A percentile compares a stretch with the other conserved stretches of the same genome.
Evolutionary conservation across 2,888 invertebrate species (phyloP).

Genomic region (Drosophila testacea): DNA sequence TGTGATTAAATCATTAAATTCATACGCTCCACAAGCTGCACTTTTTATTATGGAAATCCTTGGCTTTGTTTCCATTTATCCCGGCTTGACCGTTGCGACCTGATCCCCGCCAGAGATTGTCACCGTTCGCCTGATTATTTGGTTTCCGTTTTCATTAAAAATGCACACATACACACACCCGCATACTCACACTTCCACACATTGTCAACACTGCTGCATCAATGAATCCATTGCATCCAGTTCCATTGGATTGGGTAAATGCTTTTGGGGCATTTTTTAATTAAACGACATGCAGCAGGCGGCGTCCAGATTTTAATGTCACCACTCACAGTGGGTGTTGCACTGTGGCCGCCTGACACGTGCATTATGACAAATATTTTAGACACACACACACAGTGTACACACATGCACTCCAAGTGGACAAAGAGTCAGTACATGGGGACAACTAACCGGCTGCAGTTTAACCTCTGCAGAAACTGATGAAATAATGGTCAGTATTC

Average conservation of each 20-base stretch:
- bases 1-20: conserved; percentile 84
- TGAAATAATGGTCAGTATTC: no score
- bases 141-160: conserved; percentile 79
- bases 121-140: conserved; percentile 69
- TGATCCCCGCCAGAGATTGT: conserved; percentile 67
- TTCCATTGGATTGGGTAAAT: conserved; percentile 65
- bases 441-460: conserved; percentile 17
- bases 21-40: conserved; percentile 82
- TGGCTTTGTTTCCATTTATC: conserved; percentile 65
- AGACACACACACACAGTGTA: conserved; percentile 43
- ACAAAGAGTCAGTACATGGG: conserved; percentile 35
- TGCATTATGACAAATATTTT: conserved; percentile 79
- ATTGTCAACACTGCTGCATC: conserved; percentile 51
- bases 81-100: conserved; percentile 67
- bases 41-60: conserved; percentile 67
- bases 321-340: conserved; percentile 67
- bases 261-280: conserved; percentile 82
- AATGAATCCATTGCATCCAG: conserved; percentile 52
- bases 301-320: conserved; percentile 65
- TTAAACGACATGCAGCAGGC: conserved; percentile 73
- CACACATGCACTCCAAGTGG: conserved; percentile 36
- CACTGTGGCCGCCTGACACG: conserved; percentile 61
- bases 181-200: background rate
- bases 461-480: background rate
- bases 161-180: conserved; percentile 54